Evolutionary conservation across 2,113 vertebrate species (phyloP).

Genomic region (Lepisosteus osseus): DNA sequence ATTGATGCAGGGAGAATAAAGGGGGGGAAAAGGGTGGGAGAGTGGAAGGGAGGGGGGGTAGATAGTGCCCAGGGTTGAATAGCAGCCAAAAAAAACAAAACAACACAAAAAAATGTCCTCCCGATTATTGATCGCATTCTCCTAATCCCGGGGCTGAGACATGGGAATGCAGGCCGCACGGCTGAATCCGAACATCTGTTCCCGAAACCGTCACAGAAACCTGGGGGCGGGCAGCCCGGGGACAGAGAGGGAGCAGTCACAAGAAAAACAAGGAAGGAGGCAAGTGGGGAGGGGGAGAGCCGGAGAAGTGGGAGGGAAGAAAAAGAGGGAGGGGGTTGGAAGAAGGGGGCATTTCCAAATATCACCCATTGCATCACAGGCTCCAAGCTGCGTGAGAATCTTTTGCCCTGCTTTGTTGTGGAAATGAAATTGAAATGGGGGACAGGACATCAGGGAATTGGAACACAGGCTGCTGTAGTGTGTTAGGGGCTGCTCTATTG

Average conservation of each 20-base stretch:
- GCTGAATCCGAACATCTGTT: neutral
- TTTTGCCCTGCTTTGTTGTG: slow-evolving; percentile 46
- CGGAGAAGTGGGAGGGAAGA: neutral
- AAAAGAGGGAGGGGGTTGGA: neutral
- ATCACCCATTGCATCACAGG: slow-evolving; percentile 20
- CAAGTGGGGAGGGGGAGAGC: neutral
- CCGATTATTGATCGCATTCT: slow-evolving; percentile 3
- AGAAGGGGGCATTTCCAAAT: neutral
- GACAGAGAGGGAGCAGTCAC: neutral
- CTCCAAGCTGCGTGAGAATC: slow-evolving; percentile 45
- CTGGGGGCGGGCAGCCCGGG: neutral
- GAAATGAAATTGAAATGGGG: slow-evolving; percentile 35
- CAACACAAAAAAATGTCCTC: neutral
- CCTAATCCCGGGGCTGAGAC: neutral
- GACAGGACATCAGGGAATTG: slow-evolving; percentile 6
- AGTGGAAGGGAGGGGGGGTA: neutral
- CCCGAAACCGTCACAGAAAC: neutral
- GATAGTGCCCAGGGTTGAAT: too few species aligned
- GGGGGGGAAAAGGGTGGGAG: neutral
- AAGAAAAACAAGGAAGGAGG: neutral
- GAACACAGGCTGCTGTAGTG: slow-evolving; percentile 31
- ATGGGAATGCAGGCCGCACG: neutral
- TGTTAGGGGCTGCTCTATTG: slow-evolving; percentile 29
- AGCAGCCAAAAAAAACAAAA: too few species aligned
- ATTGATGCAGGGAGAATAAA: neutral